These are phyloP conservation scores for Bovichtus diacanthus DNA, from an alignment of 2,797 vertebrate species.

Conservation along the genomic window DNA sequence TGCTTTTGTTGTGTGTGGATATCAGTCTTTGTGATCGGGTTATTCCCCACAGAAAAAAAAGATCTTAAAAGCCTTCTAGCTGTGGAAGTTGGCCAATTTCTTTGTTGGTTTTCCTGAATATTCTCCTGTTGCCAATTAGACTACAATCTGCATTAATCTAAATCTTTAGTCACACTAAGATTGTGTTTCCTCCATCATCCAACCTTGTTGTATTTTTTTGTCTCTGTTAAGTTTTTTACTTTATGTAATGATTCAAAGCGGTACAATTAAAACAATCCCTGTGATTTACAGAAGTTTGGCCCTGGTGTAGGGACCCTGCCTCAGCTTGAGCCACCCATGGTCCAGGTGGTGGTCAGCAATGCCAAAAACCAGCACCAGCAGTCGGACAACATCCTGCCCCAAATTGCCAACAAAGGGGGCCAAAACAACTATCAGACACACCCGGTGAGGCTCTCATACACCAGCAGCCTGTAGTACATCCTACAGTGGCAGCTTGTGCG, in stretches of 20 bases:
- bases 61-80: constrained; percentile 4
- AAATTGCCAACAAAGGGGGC: constrained; percentile 83
- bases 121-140: neutral
- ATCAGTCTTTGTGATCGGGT: no score
- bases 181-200: neutral
- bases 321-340: constrained; percentile 84
- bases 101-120: constrained; percentile 2
- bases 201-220: constrained; percentile 6
- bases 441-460: constrained; percentile 64
- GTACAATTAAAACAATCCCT: neutral
- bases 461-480: neutral
- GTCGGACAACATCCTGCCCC: constrained; percentile 85
- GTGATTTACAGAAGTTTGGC: constrained; percentile 78
- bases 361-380: constrained; percentile 86
- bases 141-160: neutral
- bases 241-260: neutral
- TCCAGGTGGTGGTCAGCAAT: constrained; percentile 87
- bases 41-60: neutral
- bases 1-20: constrained; percentile 17
- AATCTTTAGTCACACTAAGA: neutral
- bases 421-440: constrained; percentile 81
- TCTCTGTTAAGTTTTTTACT: neutral
- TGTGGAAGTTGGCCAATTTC: constrained; percentile 3
- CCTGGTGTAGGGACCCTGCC: constrained; percentile 80
- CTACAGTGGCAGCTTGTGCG: neutral